Percentiles rank a stretch among this genome's conserved stretches.
phyloP scores from a whole-genome alignment of 2,113 vertebrate species.

The Fukomys damarensis region DNA sequence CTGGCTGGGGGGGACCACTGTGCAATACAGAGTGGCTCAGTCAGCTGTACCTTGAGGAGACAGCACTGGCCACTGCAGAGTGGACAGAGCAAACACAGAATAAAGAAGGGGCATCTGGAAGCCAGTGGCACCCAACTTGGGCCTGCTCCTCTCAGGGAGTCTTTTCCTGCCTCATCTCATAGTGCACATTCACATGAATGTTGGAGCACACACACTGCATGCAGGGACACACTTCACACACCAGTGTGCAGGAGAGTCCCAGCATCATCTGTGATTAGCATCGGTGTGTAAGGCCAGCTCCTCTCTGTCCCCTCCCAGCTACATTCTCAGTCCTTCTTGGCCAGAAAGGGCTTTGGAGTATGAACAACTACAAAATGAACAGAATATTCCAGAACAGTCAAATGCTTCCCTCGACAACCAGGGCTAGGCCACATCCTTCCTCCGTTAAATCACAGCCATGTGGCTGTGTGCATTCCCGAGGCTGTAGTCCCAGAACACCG shows the following conservation, averaged over 20 bases:
- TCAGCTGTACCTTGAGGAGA: not conserved
- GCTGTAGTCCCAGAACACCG: constrained; percentile 76
- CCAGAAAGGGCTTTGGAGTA: constrained; percentile 78
- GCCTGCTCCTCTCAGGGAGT: not conserved
- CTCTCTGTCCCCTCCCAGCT: constrained; percentile 76
- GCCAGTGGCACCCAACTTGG: too few relatives aligned
- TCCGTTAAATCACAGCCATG: constrained; percentile 82
- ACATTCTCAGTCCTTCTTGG: constrained; percentile 76
- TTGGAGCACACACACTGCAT: too few relatives aligned
- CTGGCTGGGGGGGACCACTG: too few relatives aligned
- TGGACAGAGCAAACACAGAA: fast-evolving
- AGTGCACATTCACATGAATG: fast-evolving
- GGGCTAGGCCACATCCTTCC: constrained; percentile 80
- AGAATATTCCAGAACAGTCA: constrained; percentile 78
- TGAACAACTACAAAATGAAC: constrained; percentile 85
- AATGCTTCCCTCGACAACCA: constrained; percentile 76
- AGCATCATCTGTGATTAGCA: constrained; percentile 63
- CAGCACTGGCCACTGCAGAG: too few relatives aligned
- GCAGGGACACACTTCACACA: not conserved
- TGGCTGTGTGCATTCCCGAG: constrained; percentile 78
- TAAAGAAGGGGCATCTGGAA: not conserved
- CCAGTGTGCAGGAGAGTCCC: not conserved
- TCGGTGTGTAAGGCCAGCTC: constrained; percentile 58
- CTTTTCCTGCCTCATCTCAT: not conserved
- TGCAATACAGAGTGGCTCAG: too few relatives aligned